These are phyloP conservation scores for Morbakka virulenta DNA, from an alignment of 30 jellyfish, hydroid and myxozoan species.

Conservation along the genomic window DNA sequence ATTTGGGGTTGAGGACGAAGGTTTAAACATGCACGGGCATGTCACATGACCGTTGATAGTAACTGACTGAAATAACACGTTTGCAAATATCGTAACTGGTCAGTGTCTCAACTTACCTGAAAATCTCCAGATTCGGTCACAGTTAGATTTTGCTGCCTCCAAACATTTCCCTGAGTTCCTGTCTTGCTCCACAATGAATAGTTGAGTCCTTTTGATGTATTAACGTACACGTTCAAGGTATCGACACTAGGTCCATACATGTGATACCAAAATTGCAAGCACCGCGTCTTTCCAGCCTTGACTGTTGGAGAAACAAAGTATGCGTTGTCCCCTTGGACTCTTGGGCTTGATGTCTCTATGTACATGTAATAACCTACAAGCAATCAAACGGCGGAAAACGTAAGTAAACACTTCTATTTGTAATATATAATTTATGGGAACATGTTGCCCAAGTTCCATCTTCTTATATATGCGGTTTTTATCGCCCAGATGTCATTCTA, in stretches of 20 bases:
- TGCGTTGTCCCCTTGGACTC: conserved; percentile 74
- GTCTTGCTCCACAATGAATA: conserved; percentile 63
- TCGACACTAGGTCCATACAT: conserved; percentile 93
- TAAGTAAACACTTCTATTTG: not conserved
- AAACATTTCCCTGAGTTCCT: conserved; percentile 78
- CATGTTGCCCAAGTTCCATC: not conserved
- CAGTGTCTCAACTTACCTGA: conserved; percentile 60
- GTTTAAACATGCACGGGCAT: too few species aligned
- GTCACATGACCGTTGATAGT: too few species aligned
- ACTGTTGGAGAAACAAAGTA: conserved; percentile 49
- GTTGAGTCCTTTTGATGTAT: conserved; percentile 48
- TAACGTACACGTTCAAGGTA: conserved; percentile 46
- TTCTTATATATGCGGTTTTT: too few species aligned
- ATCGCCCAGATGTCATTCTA: too few species aligned
- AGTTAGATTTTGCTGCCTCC: conserved; percentile 59
- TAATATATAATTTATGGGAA: not conserved
- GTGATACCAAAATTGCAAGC: conserved; percentile 80
- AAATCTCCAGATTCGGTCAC: conserved; percentile 25
- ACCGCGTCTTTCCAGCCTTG: conserved; percentile 58
- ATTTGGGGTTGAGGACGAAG: too few species aligned
- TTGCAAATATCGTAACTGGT: too few species aligned
- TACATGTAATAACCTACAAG: conserved; percentile 67
- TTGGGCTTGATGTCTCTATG: conserved; percentile 75
- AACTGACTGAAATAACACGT: too few species aligned
- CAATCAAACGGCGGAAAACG: too few species aligned